phyloP scores from a whole-genome alignment of 2,888 invertebrate species.

The Philaethria dido region DNA sequence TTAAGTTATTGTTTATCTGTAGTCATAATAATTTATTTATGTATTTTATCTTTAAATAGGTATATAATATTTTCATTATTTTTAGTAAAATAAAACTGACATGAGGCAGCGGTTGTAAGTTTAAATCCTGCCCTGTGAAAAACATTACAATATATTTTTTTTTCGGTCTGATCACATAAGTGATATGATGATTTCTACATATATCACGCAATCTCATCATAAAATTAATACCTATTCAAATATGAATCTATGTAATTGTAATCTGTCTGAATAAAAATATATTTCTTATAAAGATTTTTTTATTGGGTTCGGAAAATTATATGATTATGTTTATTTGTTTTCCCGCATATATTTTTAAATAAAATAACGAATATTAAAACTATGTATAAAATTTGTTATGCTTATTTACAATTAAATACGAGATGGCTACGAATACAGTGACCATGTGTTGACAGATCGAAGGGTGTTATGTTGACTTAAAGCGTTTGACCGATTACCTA shows the following conservation, averaged over 20 bases:
- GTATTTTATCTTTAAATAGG: not conserved
- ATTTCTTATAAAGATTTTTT: not conserved
- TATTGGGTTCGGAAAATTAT: not conserved
- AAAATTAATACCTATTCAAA: not conserved
- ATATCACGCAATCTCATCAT: slow-evolving; percentile 5
- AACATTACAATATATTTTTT: not conserved
- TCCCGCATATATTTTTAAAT: not conserved
- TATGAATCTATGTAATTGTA: not conserved
- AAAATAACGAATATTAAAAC: not conserved
- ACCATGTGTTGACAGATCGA: slow-evolving; percentile 64
- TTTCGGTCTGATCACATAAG: not conserved
- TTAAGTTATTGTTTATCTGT: slow-evolving; percentile 4
- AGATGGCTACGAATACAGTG: slow-evolving; percentile 41
- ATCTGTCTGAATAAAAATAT: not conserved
- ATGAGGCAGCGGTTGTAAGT: not conserved
- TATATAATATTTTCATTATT: not conserved
- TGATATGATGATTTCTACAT: not conserved
- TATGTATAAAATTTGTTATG: not conserved
- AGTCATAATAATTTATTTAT: not conserved
- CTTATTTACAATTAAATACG: slow-evolving; percentile 6
- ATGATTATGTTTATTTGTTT: not conserved
- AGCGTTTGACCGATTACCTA: slow-evolving; percentile 64
- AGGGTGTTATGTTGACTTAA: slow-evolving; percentile 64
- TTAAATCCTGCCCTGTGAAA: not conserved
- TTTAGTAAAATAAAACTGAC: too few species aligned